Evolutionary conservation across 2,113 vertebrate species (phyloP).

Genomic region (Mesitornis unicolor): DNA sequence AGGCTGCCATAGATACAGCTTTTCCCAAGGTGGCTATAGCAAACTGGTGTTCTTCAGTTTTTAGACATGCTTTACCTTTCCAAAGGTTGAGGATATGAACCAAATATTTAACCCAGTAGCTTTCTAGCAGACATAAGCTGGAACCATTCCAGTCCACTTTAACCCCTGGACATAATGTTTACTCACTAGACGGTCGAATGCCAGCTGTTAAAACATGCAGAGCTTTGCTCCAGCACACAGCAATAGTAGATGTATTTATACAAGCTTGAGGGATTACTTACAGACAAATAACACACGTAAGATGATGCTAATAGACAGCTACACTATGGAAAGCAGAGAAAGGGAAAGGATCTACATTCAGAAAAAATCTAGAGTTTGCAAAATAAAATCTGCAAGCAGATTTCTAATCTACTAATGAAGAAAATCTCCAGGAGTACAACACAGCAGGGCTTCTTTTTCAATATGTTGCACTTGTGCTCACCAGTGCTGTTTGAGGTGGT

Average conservation of each 20-base stretch:
- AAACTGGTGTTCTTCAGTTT: background rate
- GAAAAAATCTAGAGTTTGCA: background rate
- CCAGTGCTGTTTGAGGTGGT: background rate
- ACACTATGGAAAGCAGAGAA: background rate
- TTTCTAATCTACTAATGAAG: background rate
- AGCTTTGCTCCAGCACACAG: slow-evolving; percentile 57
- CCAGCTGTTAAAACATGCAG: slow-evolving; percentile 79
- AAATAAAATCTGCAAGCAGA: background rate
- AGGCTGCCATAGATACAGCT: background rate
- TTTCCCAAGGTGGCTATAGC: background rate
- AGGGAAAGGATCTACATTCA: background rate
- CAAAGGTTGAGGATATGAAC: background rate
- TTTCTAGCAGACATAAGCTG: slow-evolving; percentile 22
- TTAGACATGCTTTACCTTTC: background rate
- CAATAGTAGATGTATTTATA: slow-evolving; percentile 73
- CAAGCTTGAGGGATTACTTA: slow-evolving; percentile 67
- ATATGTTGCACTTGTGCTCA: background rate
- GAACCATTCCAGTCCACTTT: slow-evolving; percentile 43
- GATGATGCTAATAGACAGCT: slow-evolving; percentile 49
- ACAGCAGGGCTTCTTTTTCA: background rate
- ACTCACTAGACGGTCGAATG: slow-evolving; percentile 43
- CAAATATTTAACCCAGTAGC: background rate
- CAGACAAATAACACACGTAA: slow-evolving; percentile 62
- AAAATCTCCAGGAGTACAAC: background rate
- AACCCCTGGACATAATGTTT: slow-evolving; percentile 64